Conservation (phyloP, 2,113 vertebrate species). For the Eublepharis macularius region DNA sequence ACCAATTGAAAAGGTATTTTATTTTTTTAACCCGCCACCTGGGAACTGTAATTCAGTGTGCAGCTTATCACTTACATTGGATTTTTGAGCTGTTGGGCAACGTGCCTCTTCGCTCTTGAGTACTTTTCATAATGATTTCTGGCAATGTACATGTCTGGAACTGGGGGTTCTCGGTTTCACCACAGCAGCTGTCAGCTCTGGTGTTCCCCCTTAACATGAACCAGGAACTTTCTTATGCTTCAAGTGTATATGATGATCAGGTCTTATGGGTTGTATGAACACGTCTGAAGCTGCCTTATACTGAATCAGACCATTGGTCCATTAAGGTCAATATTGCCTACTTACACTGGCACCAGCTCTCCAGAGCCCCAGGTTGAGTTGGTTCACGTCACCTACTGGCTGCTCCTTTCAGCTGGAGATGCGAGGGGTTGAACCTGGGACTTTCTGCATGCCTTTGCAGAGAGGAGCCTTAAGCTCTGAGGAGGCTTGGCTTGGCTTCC, state of each 20-base stretch:
- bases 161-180: not conserved
- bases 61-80: not conserved
- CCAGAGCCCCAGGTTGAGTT: too few species aligned
- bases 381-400: too few species aligned
- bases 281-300: too few species aligned
- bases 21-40: not conserved
- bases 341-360: too few species aligned
- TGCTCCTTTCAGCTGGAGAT: too few species aligned
- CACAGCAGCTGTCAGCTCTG: not conserved
- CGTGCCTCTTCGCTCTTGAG: not conserved
- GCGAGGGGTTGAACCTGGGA: too few species aligned
- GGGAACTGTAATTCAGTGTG: not conserved
- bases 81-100: not conserved
- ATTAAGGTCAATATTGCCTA: too few species aligned
- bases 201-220: not conserved
- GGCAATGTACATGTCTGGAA: not conserved
- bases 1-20: constrained; percentile 95
- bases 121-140: not conserved
- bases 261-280: too few species aligned
- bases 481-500: too few species aligned
- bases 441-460: too few species aligned
- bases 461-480: too few species aligned
- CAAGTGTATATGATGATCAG: not conserved
- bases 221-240: not conserved
- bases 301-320: too few species aligned